Evolutionary conservation across 2,888 invertebrate genomes (phyloP).

Genomic region (Dromius quadrimaculatus): DNA sequence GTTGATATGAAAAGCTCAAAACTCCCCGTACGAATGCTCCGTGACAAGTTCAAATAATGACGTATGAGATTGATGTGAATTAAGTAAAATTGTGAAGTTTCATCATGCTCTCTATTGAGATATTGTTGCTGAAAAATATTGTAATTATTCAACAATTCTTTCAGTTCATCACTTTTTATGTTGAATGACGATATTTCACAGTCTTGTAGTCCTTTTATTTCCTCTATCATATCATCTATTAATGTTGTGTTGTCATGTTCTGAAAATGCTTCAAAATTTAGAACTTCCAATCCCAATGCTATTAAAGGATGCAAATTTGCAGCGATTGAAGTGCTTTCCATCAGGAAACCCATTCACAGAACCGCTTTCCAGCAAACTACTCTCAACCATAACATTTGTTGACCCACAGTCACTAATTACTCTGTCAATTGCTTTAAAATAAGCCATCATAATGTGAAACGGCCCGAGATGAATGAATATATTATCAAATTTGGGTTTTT

Average conservation of each 20-base stretch:
- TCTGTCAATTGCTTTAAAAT: conserved; percentile 58
- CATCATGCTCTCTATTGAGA: conserved; percentile 24
- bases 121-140: conserved; percentile 21
- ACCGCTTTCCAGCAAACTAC: conserved; percentile 57
- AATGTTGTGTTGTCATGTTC: conserved; percentile 11
- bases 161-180: conserved; percentile 37
- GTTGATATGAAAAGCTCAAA: conserved; percentile 54
- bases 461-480: conserved; percentile 58
- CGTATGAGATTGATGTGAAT: too few species aligned
- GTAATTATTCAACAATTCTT: conserved; percentile 43
- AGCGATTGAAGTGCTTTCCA: conserved; percentile 55
- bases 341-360: conserved; percentile 55
- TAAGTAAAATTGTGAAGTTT: too few species aligned
- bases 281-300: conserved; percentile 43
- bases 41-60: conserved; percentile 48
- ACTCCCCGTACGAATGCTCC: too few species aligned
- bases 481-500: too few species aligned
- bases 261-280: conserved; percentile 52
- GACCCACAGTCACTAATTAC: conserved; percentile 56
- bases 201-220: neutral
- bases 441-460: too few species aligned
- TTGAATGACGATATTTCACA: conserved; percentile 35
- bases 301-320: too few species aligned
- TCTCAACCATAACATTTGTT: conserved; percentile 55
- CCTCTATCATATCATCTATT: conserved; percentile 35